A percentile compares a stretch with the other conserved stretches of the same genome.
phyloP scores from a whole-genome alignment of 1,140 invertebrate species.

The Piezodorus guildinii region DNA sequence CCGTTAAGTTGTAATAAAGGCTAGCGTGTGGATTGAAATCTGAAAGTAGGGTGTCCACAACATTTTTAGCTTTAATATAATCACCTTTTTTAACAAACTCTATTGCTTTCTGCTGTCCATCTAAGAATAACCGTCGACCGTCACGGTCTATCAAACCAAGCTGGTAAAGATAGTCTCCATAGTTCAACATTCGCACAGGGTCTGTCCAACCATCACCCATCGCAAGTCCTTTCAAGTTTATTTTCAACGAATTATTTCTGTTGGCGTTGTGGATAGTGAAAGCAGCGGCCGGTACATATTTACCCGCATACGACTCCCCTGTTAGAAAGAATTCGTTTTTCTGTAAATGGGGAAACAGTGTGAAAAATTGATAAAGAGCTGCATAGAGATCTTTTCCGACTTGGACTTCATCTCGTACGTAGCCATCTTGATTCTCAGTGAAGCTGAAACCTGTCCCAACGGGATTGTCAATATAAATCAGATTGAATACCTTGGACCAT shows the following conservation, averaged over 20 bases:
- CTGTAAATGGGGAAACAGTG: constrained; percentile 39
- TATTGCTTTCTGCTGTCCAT: constrained; percentile 17
- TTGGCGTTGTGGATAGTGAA: constrained; percentile 41
- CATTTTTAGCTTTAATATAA: no score
- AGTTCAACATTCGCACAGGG: constrained; percentile 60
- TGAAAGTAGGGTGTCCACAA: no score
- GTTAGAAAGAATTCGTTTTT: constrained; percentile 30
- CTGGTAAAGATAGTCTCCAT: constrained; percentile 71
- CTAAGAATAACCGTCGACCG: constrained; percentile 19
- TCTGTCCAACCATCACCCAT: constrained; percentile 80
- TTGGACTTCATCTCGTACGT: background rate
- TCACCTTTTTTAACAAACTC: no score
- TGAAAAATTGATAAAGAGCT: constrained; percentile 57
- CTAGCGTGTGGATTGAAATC: no score
- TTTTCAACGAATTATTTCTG: constrained; percentile 42
- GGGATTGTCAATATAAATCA: constrained; percentile 74
- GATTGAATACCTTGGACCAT: constrained; percentile 48
- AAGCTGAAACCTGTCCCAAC: constrained; percentile 27
- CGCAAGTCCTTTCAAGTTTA: constrained; percentile 55
- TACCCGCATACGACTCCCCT: constrained; percentile 46
- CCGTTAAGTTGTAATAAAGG: no score
- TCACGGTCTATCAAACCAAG: constrained; percentile 41
- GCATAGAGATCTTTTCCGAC: constrained; percentile 54
- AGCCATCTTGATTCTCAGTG: constrained; percentile 17
- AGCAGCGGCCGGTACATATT: constrained; percentile 41